Evolutionary conservation across 1,140 invertebrate species (phyloP).

Genomic region (Brachionus sp.): DNA sequence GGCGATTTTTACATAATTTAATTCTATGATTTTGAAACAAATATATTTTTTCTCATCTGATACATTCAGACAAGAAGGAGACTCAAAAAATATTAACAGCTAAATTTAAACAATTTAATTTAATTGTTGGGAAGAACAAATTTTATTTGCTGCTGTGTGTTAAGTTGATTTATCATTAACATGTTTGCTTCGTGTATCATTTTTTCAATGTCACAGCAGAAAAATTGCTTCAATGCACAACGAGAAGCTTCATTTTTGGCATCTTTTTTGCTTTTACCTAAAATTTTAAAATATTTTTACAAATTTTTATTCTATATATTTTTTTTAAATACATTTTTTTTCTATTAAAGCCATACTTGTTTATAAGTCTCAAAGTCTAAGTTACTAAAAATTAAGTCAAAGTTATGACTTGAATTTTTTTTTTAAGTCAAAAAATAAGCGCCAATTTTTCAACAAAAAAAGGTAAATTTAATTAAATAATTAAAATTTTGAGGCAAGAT

Average conservation of each 20-base stretch:
- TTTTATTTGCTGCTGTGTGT: neutral
- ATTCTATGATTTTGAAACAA: neutral
- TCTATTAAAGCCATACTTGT: too few relatives aligned
- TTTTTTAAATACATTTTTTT: too few relatives aligned
- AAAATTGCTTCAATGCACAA: conserved; percentile 27
- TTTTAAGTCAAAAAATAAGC: too few relatives aligned
- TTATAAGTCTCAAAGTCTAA: too few relatives aligned
- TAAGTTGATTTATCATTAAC: neutral
- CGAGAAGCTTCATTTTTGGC: conserved; percentile 16
- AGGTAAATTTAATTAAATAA: too few relatives aligned
- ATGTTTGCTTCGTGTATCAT: neutral
- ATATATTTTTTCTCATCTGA: neutral
- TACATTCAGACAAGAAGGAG: neutral
- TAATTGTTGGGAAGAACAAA: neutral
- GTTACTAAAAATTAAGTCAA: too few relatives aligned
- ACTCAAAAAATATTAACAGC: neutral
- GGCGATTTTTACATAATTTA: neutral
- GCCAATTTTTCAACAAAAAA: too few relatives aligned
- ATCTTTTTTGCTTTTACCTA: conserved; percentile 40
- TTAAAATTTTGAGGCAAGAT: too few relatives aligned
- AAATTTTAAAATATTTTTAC: too few relatives aligned
- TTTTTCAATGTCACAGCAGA: neutral
- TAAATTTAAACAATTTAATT: neutral
- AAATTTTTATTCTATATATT: too few relatives aligned
- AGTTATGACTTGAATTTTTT: too few relatives aligned